Evolutionary conservation across 2,888 invertebrate species (phyloP).

Genomic region (Sphaerophoria rueppellii): DNA sequence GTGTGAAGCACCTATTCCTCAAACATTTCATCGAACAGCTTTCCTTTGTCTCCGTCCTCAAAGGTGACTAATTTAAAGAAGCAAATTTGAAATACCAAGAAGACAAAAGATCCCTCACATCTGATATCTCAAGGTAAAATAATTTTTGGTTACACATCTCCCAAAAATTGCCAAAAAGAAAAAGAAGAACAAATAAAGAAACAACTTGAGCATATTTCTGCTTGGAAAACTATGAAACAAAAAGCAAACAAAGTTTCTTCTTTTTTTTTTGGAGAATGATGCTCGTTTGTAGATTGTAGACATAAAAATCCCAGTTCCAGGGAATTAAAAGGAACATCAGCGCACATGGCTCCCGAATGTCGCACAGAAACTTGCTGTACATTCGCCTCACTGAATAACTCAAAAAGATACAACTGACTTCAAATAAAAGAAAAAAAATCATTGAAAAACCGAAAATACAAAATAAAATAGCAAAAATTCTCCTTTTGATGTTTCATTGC

Average conservation of each 20-base stretch:
- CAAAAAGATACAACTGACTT: conserved; percentile 34
- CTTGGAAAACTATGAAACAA: conserved; percentile 12
- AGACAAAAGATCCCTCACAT: too few species aligned
- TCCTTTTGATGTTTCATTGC: conserved; percentile 44
- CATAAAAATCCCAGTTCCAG: conserved; percentile 18
- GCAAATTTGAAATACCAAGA: background rate
- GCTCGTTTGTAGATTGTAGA: background rate
- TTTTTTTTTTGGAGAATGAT: background rate
- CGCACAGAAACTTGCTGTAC: conserved; percentile 57
- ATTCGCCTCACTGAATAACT: conserved; percentile 60
- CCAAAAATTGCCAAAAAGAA: conserved; percentile 1
- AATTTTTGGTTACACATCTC: conserved; percentile 9
- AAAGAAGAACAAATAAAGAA: background rate
- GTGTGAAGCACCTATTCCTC: too few species aligned
- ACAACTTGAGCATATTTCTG: conserved; percentile 2
- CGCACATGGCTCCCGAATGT: conserved; percentile 69
- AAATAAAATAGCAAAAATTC: conserved; percentile 17
- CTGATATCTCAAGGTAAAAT: conserved; percentile 12
- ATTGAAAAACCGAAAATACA: conserved; percentile 9
- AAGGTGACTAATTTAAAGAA: too few species aligned
- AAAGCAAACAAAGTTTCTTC: background rate
- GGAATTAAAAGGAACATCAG: conserved; percentile 46
- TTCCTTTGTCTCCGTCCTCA: too few species aligned
- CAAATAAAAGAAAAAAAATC: conserved; percentile 9
- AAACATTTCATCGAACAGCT: too few species aligned